Conservation (phyloP, 2,113 vertebrate species). For the Oreocharis arfaki region DNA sequence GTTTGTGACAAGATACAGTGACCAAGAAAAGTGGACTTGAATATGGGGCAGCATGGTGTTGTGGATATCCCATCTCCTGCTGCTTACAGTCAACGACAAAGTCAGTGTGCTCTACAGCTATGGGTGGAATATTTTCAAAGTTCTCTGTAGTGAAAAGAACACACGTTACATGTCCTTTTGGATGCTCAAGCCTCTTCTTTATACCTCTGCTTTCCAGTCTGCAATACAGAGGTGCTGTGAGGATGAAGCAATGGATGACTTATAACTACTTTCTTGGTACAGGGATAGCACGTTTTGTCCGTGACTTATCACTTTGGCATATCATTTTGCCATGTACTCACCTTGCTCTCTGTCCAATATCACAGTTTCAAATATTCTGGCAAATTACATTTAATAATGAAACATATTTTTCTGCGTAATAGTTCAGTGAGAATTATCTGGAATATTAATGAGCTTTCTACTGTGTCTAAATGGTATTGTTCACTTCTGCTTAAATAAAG, state of each 20-base stretch:
- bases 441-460: background rate
- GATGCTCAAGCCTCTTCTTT: background rate
- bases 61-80: background rate
- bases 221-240: background rate
- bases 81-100: background rate
- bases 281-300: background rate
- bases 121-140: background rate
- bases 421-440: background rate
- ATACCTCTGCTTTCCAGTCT: background rate
- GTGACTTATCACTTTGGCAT: background rate
- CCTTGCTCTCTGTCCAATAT: background rate
- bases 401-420: background rate
- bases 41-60: background rate
- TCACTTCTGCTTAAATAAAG: background rate
- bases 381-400: background rate
- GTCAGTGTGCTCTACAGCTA: background rate
- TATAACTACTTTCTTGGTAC: background rate
- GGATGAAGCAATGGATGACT: background rate
- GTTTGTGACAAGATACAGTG: background rate
- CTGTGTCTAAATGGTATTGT: background rate
- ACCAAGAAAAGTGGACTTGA: background rate
- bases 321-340: background rate
- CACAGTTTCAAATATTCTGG: background rate
- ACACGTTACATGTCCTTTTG: accelerated
- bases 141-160: background rate